phyloP scores from a whole-genome alignment of 1,140 invertebrate genomes.

The Triops cancriformis region DNA sequence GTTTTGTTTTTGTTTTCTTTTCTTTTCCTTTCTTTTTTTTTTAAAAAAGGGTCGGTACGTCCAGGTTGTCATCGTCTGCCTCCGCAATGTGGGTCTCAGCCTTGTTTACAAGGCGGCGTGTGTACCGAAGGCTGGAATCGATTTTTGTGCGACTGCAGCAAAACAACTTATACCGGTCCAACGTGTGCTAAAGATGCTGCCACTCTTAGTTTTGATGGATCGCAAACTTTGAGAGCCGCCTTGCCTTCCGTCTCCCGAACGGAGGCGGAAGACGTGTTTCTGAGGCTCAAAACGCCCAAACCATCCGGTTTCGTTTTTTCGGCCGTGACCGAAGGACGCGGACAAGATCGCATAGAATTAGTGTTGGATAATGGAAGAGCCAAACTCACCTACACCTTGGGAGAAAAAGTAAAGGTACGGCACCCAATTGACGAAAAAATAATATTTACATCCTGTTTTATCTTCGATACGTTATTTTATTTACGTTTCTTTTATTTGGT shows the following conservation, averaged over 20 bases:
- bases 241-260: conserved; percentile 71
- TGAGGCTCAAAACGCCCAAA: conserved; percentile 76
- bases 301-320: conserved; percentile 59
- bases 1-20: conserved; percentile 1
- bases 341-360: conserved; percentile 69
- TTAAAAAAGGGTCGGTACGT: conserved; percentile 62
- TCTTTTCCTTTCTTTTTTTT: conserved; percentile 34
- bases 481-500: too few relatives aligned
- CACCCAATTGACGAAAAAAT: too few relatives aligned
- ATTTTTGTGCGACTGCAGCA: conserved; percentile 89
- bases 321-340: conserved; percentile 63
- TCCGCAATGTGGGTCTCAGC: conserved; percentile 69
- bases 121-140: conserved; percentile 94
- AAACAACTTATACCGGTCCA: conserved; percentile 78
- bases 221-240: conserved; percentile 70
- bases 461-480: too few relatives aligned
- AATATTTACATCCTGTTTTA: too few relatives aligned
- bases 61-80: conserved; percentile 72
- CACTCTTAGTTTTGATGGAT: conserved; percentile 78
- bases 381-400: conserved; percentile 68
- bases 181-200: conserved; percentile 86
- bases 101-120: conserved; percentile 81
- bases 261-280: conserved; percentile 81
- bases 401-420: conserved; percentile 73
- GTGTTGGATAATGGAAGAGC: conserved; percentile 70